These are phyloP conservation scores for Drosophila guanche DNA, from an alignment of 1,140 invertebrate genomes.

Conservation along the genomic window DNA sequence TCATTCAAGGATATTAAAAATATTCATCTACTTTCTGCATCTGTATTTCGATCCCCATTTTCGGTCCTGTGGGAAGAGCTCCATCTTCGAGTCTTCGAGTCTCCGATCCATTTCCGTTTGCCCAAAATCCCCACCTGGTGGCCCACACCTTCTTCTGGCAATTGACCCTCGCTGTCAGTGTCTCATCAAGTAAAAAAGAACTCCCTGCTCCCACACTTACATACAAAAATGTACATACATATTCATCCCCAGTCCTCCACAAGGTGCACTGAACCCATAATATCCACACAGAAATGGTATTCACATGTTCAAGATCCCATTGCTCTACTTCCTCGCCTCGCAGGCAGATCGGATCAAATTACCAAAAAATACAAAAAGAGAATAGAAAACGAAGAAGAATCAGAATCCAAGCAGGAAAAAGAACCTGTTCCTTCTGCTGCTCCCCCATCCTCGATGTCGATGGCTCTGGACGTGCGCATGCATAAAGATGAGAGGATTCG, in stretches of 20 bases:
- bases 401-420: slow-evolving; percentile 63
- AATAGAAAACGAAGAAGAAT: slow-evolving; percentile 2
- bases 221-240: not conserved
- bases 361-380: slow-evolving; percentile 46
- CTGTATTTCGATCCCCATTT: no score
- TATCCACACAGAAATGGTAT: slow-evolving; percentile 57
- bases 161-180: slow-evolving; percentile 44
- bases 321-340: slow-evolving; percentile 67
- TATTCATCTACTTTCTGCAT: no score
- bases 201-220: slow-evolving; percentile 34
- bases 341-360: slow-evolving; percentile 62
- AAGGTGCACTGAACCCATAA: slow-evolving; percentile 49
- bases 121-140: slow-evolving; percentile 33
- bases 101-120: slow-evolving; percentile 44
- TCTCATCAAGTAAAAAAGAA: slow-evolving; percentile 36
- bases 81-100: not conserved
- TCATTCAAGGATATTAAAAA: no score
- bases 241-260: slow-evolving; percentile 12
- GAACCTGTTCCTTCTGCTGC: slow-evolving; percentile 67
- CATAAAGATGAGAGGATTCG: slow-evolving; percentile 51
- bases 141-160: slow-evolving; percentile 32
- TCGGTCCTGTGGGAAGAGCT: slow-evolving; percentile 42
- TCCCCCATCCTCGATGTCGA: not conserved
- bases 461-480: slow-evolving; percentile 42
- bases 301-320: slow-evolving; percentile 63